These are phyloP conservation scores for Halocynthia roretzi DNA, from an alignment of 23 tunicate species.

Conservation along the genomic window DNA sequence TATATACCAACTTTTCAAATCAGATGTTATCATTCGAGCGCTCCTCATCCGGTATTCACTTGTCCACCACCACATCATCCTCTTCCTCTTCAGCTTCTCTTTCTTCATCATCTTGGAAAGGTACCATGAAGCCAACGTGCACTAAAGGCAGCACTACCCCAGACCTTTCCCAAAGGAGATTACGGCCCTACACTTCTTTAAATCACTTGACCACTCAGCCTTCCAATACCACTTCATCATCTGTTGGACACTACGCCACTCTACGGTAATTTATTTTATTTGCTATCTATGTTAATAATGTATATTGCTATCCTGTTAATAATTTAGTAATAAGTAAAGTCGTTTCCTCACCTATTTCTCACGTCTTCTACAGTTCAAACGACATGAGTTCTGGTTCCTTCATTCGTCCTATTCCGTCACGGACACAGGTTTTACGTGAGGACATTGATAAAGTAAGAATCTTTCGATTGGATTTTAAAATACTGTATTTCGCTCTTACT, in stretches of 20 bases:
- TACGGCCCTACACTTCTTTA: background rate
- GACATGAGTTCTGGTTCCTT: no score
- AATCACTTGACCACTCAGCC: conserved; percentile 15
- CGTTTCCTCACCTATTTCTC: no score
- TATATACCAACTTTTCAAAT: background rate
- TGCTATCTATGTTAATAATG: no score
- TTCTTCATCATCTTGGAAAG: conserved; percentile 26
- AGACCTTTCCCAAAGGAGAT: background rate
- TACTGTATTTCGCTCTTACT: no score
- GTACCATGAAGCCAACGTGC: no score
- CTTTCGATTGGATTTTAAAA: no score
- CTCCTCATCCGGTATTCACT: conserved; percentile 17
- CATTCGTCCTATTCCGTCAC: no score
- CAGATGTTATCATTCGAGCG: conserved; percentile 16
- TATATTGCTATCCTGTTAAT: no score
- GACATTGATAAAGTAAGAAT: no score
- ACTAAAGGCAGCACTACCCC: conserved; percentile 18
- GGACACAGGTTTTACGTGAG: no score
- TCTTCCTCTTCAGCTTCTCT: conserved; percentile 20
- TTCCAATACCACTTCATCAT: background rate
- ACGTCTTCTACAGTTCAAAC: no score
- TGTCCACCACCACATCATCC: conserved; percentile 13
- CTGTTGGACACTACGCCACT: background rate
- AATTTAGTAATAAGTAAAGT: no score
- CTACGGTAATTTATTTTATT: background rate